Conservation (phyloP, 2,113 vertebrate genomes). For the Rhea americana region DNA sequence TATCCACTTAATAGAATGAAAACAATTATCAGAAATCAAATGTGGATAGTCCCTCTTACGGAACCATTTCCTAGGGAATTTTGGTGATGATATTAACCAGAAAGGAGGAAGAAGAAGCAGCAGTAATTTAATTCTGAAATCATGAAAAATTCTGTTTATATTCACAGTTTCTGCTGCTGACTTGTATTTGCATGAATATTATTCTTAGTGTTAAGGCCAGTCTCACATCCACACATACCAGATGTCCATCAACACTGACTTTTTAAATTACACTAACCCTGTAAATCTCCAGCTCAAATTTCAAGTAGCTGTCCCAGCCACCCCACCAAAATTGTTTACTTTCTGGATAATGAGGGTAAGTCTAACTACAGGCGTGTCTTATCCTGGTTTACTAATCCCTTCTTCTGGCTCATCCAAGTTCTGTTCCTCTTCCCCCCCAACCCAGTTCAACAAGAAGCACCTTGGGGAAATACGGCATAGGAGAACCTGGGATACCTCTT, state of each 20-base stretch:
- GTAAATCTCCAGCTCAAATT: neutral
- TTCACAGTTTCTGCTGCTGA: neutral
- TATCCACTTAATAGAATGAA: neutral
- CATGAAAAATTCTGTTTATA: neutral
- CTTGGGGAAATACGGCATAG: neutral
- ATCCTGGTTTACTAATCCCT: neutral
- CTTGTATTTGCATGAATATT: neutral
- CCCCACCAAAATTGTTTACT: neutral
- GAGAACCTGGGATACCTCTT: neutral
- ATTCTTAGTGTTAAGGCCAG: neutral
- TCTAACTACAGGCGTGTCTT: neutral
- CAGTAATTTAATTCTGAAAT: neutral
- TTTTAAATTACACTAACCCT: neutral
- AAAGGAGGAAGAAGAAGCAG: neutral
- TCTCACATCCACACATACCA: neutral
- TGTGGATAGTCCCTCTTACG: neutral
- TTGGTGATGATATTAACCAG: neutral
- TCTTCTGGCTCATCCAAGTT: neutral
- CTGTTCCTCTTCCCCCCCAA: neutral
- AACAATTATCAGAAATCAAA: constrained; percentile 3
- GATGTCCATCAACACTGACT: neutral
- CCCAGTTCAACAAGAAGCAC: neutral
- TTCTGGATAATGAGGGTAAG: neutral
- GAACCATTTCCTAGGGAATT: constrained; percentile 15
- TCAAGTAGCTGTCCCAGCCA: neutral